phyloP scores from a whole-genome alignment of 92 coral and sea anemone species.

The Umimayanthus kanabou region DNA sequence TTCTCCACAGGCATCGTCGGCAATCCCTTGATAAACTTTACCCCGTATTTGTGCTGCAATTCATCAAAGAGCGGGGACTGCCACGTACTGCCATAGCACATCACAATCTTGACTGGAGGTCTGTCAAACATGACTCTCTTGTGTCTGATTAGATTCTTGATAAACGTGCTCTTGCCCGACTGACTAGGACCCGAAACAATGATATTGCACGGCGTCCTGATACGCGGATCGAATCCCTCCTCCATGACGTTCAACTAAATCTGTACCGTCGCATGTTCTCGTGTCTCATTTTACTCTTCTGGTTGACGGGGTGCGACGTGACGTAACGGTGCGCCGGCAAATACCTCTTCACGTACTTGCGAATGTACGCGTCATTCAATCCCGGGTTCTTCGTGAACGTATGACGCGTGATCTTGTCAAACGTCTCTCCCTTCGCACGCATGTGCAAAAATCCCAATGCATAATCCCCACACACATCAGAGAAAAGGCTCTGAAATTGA shows the following conservation, averaged over 20 bases:
- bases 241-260: neutral
- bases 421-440: neutral
- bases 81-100: neutral
- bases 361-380: neutral
- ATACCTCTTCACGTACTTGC: neutral
- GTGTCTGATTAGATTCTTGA: neutral
- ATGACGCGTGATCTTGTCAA: neutral
- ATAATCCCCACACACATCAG: neutral
- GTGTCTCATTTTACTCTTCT: neutral
- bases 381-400: neutral
- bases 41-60: neutral
- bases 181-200: conserved; percentile 14
- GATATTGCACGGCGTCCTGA: neutral
- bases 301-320: neutral
- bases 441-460: neutral
- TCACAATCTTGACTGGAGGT: neutral
- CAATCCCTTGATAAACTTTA: conserved; percentile 5
- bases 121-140: neutral
- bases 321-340: neutral
- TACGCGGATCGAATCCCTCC: neutral
- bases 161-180: conserved; percentile 17
- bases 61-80: neutral
- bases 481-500: neutral
- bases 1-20: neutral
- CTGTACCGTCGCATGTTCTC: neutral